Conservation (phyloP, 2,113 vertebrate genomes). For the Xiphophorus maculatus region DNA sequence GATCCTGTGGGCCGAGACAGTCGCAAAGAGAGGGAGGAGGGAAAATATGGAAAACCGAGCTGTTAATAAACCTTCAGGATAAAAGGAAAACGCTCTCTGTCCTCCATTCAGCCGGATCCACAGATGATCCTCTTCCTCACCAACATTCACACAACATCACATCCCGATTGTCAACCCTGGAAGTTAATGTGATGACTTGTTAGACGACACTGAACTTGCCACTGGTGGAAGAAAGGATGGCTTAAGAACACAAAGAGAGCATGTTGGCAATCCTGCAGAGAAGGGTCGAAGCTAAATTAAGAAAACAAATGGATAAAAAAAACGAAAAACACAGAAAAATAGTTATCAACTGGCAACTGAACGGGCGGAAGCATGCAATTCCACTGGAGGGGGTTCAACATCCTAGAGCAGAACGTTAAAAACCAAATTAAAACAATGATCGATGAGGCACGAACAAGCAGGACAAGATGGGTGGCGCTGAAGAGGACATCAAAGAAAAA, state of each 20-base stretch:
- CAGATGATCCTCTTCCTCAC: not conserved
- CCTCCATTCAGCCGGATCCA: not conserved
- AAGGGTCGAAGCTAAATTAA: slow-evolving; percentile 42
- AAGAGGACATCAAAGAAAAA: slow-evolving; percentile 29
- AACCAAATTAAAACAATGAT: slow-evolving; percentile 15
- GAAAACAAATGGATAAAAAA: slow-evolving; percentile 43
- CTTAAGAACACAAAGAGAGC: slow-evolving; percentile 37
- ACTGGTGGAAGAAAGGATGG: slow-evolving; percentile 49
- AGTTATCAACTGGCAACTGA: slow-evolving; percentile 54
- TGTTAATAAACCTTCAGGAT: not conserved
- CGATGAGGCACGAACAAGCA: slow-evolving; percentile 47
- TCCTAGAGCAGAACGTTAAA: slow-evolving; percentile 31
- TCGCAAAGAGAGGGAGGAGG: slow-evolving; percentile 3
- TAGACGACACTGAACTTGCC: slow-evolving; percentile 53
- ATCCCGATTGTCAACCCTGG: slow-evolving; percentile 39
- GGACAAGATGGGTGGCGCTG: slow-evolving; percentile 28
- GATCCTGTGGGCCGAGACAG: slow-evolving; percentile 76
- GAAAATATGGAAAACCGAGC: not conserved
- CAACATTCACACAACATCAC: slow-evolving; percentile 16
- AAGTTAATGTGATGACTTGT: slow-evolving; percentile 60
- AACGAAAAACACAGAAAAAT: slow-evolving; percentile 24
- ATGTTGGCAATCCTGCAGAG: slow-evolving; percentile 28
- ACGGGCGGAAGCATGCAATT: slow-evolving; percentile 76
- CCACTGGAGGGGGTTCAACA: slow-evolving; percentile 47
- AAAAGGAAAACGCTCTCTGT: not conserved